Conservation (phyloP, 2,888 invertebrate genomes). For the Escarpia spicata region DNA sequence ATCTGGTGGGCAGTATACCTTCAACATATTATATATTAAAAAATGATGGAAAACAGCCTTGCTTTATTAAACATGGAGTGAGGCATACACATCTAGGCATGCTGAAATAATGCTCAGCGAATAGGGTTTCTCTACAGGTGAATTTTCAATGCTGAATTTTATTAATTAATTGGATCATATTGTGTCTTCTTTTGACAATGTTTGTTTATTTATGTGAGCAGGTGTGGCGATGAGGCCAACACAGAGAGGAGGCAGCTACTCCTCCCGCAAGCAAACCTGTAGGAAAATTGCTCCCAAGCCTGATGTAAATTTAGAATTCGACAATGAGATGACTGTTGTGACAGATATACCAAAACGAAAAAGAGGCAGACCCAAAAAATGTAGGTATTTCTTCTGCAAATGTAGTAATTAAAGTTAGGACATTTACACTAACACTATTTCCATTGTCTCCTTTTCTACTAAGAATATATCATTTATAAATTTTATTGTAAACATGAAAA, state of each 20-base stretch:
- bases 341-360: background rate
- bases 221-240: background rate
- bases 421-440: too few relatives aligned
- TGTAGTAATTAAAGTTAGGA: background rate
- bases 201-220: background rate
- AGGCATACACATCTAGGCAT: too few relatives aligned
- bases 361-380: slow-evolving; percentile 3
- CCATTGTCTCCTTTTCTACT: too few relatives aligned
- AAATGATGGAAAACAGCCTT: too few relatives aligned
- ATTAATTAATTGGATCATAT: too few relatives aligned
- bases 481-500: background rate
- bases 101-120: too few relatives aligned
- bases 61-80: too few relatives aligned
- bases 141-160: too few relatives aligned
- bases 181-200: too few relatives aligned
- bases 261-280: background rate
- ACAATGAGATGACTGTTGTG: background rate
- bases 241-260: background rate
- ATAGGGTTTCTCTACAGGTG: too few relatives aligned
- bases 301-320: background rate
- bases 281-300: background rate
- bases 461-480: background rate
- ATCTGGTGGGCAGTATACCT: too few relatives aligned
- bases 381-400: background rate
- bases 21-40: too few relatives aligned